Conservation (phyloP, 2,888 invertebrate species). For the Phortica magna region DNA sequence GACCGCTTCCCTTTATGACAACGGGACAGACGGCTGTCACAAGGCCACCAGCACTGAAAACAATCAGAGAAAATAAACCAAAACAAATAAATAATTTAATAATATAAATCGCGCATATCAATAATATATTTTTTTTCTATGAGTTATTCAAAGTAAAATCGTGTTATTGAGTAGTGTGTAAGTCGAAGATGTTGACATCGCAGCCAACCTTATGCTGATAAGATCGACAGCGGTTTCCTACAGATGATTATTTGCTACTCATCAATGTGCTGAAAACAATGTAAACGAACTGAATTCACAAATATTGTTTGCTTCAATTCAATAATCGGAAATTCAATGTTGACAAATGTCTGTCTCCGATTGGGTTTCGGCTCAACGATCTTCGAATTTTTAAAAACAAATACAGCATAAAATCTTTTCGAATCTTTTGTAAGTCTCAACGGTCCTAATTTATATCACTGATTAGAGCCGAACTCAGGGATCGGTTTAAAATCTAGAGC, state of each 20-base stretch:
- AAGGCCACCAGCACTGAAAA: constrained; percentile 90
- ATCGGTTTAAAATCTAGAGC: too few relatives aligned
- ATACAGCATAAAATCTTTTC: too few relatives aligned
- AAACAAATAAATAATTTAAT: constrained; percentile 7
- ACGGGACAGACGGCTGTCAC: constrained; percentile 95
- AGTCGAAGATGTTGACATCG: constrained; percentile 6
- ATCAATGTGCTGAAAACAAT: neutral
- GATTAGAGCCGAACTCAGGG: too few relatives aligned
- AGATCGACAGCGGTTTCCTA: neutral
- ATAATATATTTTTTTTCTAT: too few relatives aligned
- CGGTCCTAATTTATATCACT: too few relatives aligned
- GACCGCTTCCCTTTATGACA: constrained; percentile 88
- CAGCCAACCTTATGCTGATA: constrained; percentile 9
- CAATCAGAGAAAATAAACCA: neutral
- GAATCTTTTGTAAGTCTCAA: too few relatives aligned
- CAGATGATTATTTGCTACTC: neutral
- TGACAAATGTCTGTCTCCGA: neutral
- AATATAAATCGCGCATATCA: too few relatives aligned
- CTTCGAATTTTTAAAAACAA: neutral
- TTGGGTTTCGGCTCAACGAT: neutral
- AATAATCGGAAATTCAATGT: neutral
- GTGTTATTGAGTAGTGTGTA: neutral
- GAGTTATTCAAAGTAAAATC: neutral
- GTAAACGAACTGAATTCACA: constrained; percentile 2
- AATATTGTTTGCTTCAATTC: neutral